Evolutionary conservation across 2,113 vertebrate species (phyloP).

Genomic region (Pionites leucogaster): DNA sequence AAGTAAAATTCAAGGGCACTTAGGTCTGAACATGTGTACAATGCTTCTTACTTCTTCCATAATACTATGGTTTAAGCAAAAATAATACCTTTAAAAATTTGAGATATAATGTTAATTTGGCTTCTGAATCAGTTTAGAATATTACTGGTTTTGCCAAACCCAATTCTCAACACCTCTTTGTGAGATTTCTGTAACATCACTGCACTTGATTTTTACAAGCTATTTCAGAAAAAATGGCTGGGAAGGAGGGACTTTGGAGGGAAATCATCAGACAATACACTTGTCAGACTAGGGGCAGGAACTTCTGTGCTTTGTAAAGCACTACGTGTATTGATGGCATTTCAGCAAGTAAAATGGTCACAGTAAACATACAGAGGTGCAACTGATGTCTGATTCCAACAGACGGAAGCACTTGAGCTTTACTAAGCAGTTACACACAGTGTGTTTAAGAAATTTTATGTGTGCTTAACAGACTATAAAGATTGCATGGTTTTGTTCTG

Average conservation of each 20-base stretch:
- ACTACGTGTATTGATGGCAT: accelerated
- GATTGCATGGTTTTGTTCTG: neutral
- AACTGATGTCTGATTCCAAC: neutral
- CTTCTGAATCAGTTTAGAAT: neutral
- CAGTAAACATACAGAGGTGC: neutral
- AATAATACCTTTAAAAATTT: neutral
- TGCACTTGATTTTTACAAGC: neutral
- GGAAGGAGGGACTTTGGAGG: neutral
- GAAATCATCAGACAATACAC: neutral
- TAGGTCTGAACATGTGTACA: neutral
- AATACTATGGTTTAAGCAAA: neutral
- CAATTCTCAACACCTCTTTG: neutral
- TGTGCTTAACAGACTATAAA: neutral
- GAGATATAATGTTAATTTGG: neutral
- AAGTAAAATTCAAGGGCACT: neutral
- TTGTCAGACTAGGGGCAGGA: neutral
- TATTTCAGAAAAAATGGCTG: neutral
- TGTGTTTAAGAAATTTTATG: neutral
- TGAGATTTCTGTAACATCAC: neutral
- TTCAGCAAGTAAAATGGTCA: neutral
- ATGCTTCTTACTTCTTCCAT: neutral
- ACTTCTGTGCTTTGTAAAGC: neutral
- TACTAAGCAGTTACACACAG: neutral
- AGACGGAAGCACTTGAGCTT: neutral
- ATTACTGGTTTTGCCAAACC: neutral